These are phyloP conservation scores for Myripristis jacobus DNA, from an alignment of 2,797 vertebrate genomes.

Conservation along the genomic window DNA sequence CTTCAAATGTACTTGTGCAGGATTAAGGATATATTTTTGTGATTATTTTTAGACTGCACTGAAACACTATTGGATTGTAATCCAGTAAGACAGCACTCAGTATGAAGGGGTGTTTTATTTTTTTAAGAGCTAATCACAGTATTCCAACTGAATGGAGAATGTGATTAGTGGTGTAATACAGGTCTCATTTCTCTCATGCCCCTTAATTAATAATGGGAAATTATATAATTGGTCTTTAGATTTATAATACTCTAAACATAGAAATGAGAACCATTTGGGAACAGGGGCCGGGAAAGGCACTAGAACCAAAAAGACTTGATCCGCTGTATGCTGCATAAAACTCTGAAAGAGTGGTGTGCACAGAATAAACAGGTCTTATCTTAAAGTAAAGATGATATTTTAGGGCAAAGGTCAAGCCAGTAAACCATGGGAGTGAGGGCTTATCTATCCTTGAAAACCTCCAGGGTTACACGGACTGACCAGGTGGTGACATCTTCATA, in stretches of 20 bases:
- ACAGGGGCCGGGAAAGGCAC: conserved; percentile 46
- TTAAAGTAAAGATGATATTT: conserved; percentile 31
- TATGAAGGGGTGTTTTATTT: conserved; percentile 11
- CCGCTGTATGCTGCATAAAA: conserved; percentile 26
- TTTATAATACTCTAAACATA: conserved; percentile 35
- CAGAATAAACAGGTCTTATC: conserved; percentile 23
- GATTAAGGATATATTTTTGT: conserved; percentile 23
- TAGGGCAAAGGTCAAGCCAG: conserved; percentile 30
- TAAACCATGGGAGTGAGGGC: conserved; percentile 29
- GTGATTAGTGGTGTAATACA: conserved; percentile 44
- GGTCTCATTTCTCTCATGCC: neutral
- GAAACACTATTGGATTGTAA: conserved; percentile 32
- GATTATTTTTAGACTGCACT: conserved; percentile 22
- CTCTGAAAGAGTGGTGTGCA: conserved; percentile 21
- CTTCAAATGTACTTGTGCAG: conserved; percentile 16
- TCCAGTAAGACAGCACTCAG: conserved; percentile 10
- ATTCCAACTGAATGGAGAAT: conserved; percentile 19
- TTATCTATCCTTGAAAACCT: conserved; percentile 53
- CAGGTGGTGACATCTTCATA: conserved; percentile 68
- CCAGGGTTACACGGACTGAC: conserved; percentile 46
- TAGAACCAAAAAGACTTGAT: conserved; percentile 33
- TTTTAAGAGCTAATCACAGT: conserved; percentile 40
- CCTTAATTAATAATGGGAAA: conserved; percentile 39
- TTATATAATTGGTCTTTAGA: conserved; percentile 44
- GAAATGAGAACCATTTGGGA: conserved; percentile 43